Evolutionary conservation across 2,888 invertebrate genomes (phyloP), one percentile per base, ranked within the genome.

Genomic region (Muschampia plurimacula): DNA sequence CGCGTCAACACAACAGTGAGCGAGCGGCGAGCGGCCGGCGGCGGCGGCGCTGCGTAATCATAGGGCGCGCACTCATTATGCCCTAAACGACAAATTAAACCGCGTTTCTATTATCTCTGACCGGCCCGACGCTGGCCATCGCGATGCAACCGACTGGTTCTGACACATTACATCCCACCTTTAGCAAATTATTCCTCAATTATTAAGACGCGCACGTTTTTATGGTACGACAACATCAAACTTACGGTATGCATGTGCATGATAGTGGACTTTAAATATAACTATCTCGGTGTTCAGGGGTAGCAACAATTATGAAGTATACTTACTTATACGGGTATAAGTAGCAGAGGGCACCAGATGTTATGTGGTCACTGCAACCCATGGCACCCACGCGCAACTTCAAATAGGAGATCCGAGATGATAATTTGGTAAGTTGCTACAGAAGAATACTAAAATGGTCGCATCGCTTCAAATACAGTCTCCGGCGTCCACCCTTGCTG

Each of bases 11-110:
- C 49, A 46, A 22, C 22, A 92, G 90, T 91, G 92, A 91, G 91
- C 87, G 89, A 22, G 87, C 87, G 92, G 90, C 91, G 92, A 91
- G 91, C 87, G 89, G 87, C 87, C 89, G 89, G 88, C 91, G 89
- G 92, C 94, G 88, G 86, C 88, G 93, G 93, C 91, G 22, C 89
- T 28, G 86, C 85, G 86, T 95, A 95, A 95, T 95, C 94, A 95
- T 95, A 95, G 95, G 93, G 91, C 93, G 6, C 62, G 32, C 80
- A 84, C 91, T 94, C 93, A 95, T 95, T 94, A 93, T 92, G 86
- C 90, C 90, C 91, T 93, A 94, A 94, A 94, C 93, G 93, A 94
- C 93, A 94, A 94, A 93, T 94, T 94, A 94, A 94, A 93, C 89
- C 91, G 92, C 91, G 88, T 92, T 94, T 93, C 93, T 93, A 93